Base-by-base conservation (phyloP, 1,140 invertebrate genomes). In the Philopotamus ludificatus region DNA sequence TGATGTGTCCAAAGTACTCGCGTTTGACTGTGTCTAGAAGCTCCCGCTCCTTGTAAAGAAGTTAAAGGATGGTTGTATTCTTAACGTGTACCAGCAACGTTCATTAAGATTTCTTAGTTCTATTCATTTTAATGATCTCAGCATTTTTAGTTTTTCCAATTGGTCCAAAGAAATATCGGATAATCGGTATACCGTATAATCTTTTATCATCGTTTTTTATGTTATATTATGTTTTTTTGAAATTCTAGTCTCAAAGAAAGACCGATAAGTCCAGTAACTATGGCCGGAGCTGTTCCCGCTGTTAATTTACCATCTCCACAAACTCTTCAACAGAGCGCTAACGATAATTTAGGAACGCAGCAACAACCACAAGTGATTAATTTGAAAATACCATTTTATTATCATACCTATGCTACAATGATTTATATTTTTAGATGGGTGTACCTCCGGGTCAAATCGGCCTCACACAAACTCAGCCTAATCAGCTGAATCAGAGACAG, bases 231-330 rank as follows among this genome's bases (percentile, higher is more conserved):
- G 18, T 25, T 76, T 77, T 73, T 79, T n/a, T n/a, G n/a, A n/a
- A 41, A 66, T 63, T 64, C 81, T 70, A 89, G 88, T 72, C 76
- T 92, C n/a, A 92, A 92, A 73, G 91, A 93, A 73, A 79, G 90
- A 34, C 88, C 90, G 0, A 82, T 91, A 0, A 92, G 89, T 75
- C 90, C 90, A 1, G 83, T 82, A 23, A 63, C 74, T 60, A 73
- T 74, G 67, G 68, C 66, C 3, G 74, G 68, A 1, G 59, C 73
- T 0, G 26, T 51, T 0, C 39, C 60, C 7, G 62, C 47, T 22
- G 63, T 59, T 0, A 64, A 71, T 50, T n/a, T 67, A 10, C 63
- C 71, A 16, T 62, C 68, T n/a, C 57, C 66, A 25, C 65, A 70
- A 50, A 63, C 59, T 16, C 55, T 54, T 18, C 62, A 63, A 63